Evolutionary conservation across 2,797 vertebrate genomes (phyloP).

Genomic region (Garrulus glandarius): DNA sequence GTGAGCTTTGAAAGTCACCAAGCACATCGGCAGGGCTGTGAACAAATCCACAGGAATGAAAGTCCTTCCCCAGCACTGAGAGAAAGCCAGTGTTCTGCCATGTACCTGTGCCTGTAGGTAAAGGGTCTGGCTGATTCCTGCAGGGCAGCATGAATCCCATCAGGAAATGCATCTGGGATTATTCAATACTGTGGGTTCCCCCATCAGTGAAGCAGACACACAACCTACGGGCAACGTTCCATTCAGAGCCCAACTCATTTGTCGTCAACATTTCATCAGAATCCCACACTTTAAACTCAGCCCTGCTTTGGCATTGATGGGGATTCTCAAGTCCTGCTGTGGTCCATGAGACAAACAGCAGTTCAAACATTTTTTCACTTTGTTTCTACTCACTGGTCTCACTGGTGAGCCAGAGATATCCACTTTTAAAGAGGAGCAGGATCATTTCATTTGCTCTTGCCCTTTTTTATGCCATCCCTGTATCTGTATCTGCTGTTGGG

Average conservation of each 20-base stretch:
- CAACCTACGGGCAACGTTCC: rapidly evolving
- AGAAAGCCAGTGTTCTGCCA: background rate
- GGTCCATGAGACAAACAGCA: background rate
- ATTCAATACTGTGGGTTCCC: background rate
- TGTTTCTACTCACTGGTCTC: background rate
- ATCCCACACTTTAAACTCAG: background rate
- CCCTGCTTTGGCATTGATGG: background rate
- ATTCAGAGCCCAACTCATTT: background rate
- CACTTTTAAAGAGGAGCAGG: background rate
- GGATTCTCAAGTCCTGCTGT: background rate
- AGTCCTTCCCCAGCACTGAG: background rate
- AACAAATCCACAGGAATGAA: background rate
- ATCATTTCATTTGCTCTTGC: background rate
- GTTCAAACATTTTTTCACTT: background rate
- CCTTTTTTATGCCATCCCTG: background rate
- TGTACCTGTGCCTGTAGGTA: background rate
- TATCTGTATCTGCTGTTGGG: background rate
- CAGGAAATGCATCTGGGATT: background rate
- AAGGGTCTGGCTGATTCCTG: background rate
- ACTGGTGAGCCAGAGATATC: background rate
- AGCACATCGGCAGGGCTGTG: background rate
- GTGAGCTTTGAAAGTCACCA: background rate
- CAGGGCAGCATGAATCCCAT: background rate
- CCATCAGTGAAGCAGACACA: background rate
- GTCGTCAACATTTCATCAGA: background rate